These are phyloP conservation scores for Rousettus leschenaultii DNA, from an alignment of 2,113 vertebrate species.

Conservation along the genomic window DNA sequence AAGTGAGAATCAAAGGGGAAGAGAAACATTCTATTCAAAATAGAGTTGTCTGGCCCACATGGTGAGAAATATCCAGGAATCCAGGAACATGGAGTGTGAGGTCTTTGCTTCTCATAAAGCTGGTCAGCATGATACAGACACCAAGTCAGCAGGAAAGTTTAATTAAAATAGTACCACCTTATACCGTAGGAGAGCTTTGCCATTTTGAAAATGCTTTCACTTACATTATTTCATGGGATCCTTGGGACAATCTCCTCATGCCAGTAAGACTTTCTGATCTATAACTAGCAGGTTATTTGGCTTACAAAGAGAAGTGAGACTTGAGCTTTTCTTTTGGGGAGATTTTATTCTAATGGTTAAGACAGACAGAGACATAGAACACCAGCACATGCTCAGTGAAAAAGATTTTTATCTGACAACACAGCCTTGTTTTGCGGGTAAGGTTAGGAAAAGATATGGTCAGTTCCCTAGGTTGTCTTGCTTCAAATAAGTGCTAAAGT, in stretches of 20 bases:
- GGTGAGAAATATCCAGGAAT: neutral
- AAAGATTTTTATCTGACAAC: neutral
- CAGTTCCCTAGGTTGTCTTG: neutral
- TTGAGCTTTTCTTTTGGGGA: neutral
- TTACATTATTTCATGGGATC: neutral
- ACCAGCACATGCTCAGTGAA: neutral
- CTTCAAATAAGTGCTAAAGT: neutral
- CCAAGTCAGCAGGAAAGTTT: neutral
- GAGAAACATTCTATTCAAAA: neutral
- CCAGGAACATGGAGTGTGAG: neutral
- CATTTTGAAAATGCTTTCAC: conserved; percentile 2
- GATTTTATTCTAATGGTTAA: neutral
- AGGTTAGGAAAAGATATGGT: neutral
- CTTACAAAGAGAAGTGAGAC: neutral
- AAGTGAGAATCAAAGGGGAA: neutral
- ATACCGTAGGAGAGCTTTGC: neutral
- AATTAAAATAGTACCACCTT: neutral
- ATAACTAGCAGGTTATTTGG: neutral
- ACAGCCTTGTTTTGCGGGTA: fast-evolving
- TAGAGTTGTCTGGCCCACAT: neutral
- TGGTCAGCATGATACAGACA: conserved; percentile 13
- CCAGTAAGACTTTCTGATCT: neutral
- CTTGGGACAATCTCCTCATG: neutral
- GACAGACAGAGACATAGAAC: neutral
- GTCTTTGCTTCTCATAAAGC: neutral